Evolutionary conservation across 2,888 invertebrate genomes (phyloP).

Genomic region (Troglohyphantes excavatus): DNA sequence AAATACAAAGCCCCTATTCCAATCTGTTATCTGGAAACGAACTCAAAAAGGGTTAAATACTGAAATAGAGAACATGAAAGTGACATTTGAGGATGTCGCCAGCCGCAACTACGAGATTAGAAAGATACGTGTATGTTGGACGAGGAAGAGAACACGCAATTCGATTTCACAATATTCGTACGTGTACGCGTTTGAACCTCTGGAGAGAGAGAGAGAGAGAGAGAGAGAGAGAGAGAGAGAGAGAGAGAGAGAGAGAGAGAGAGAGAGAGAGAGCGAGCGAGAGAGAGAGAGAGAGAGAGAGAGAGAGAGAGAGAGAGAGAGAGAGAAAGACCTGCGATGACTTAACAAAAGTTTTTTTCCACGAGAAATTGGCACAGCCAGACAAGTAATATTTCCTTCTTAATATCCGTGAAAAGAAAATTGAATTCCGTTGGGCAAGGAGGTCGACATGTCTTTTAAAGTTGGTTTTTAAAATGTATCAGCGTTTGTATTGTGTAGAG

Average conservation of each 20-base stretch:
- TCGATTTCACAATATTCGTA: background rate
- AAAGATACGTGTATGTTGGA: background rate
- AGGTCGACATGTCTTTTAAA: background rate
- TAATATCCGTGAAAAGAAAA: background rate
- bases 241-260: no score
- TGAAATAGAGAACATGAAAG: background rate
- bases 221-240: no score
- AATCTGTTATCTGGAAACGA: background rate
- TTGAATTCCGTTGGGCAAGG: background rate
- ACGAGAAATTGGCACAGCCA: background rate
- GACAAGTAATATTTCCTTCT: background rate
- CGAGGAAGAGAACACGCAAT: background rate
- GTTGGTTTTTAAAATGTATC: no score
- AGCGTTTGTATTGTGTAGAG: no score
- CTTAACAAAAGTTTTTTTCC: background rate
- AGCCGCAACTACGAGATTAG: background rate
- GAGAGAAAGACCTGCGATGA: no score
- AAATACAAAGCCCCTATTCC: no score
- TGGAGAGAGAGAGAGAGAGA: no score
- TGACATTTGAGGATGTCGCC: background rate
- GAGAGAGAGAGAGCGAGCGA: no score
- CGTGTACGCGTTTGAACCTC: background rate
- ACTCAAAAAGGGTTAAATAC: background rate
- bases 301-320: no score
- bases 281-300: no score